Base-by-base conservation (phyloP, 2,797 vertebrate genomes). In the Epinephelus coioides region DNA sequence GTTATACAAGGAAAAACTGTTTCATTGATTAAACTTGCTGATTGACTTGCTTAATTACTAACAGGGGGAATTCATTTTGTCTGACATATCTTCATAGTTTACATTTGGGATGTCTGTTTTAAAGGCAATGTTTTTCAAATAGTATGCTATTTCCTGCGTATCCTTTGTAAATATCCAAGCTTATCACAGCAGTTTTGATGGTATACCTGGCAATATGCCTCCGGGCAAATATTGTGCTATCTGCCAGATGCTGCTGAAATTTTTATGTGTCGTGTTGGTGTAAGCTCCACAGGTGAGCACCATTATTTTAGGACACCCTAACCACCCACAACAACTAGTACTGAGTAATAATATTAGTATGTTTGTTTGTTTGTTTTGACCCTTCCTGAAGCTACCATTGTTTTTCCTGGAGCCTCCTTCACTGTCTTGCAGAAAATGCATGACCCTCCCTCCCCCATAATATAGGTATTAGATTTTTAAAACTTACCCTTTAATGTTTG, bases 181-280 rank as follows among this genome's bases (percentile, higher is more conserved):
- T 43, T 25, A 40, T 50, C 1, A 6, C 12, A 4, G 6, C 27
- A 40, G 1, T 25, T 56, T 50, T 43, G 43, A 66, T 30, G 2
- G 13, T 23, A 25, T 49, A n/a, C 25, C 21, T 60, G 18, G 46
- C 49, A 55, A 30, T 11, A 13, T 25, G 62, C 10, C 27, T 43
- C 30, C 43, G 11, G 43, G 44, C 19, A 8, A 57, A 23, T 18
- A 67, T 3, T 63, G 21, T 30, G 4, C 13, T 57, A 19, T 43
- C 40, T 66, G 25, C 61, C 67, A 71, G 40, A 66, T 66, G 11
- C 27, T 49, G 40, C 6, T 70, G 53, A 70, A 54, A 43, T 30
- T 70, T 49, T 70, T 9, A 21, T 11, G 10, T 57, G 34, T 44
- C 21, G 34, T 25, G 54, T 38, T 61, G 10, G 18, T 63, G 34